Percentiles rank a stretch among this genome's conserved stretches.
Evolutionary conservation across 2,888 invertebrate genomes (phyloP).

Genomic region (Choristoneura rosaceana): DNA sequence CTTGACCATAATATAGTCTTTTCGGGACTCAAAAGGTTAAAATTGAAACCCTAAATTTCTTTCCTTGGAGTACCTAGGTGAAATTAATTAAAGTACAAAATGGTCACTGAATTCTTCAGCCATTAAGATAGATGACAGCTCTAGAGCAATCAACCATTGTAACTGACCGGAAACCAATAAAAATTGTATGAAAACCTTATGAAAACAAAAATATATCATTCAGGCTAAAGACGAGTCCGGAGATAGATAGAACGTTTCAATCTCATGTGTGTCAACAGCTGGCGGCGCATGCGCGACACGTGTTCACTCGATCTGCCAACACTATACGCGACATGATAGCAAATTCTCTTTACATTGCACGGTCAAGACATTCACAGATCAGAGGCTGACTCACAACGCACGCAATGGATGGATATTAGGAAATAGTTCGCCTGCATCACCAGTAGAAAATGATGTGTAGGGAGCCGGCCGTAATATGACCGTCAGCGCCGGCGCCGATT

Average conservation of each 20-base stretch:
- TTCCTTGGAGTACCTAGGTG: too few relatives aligned
- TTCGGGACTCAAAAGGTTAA: too few relatives aligned
- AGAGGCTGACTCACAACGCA: neutral
- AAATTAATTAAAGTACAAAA: too few relatives aligned
- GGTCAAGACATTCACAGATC: neutral
- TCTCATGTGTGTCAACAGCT: conserved; percentile 64
- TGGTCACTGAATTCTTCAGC: too few relatives aligned
- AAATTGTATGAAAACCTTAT: neutral
- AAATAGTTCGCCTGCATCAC: neutral
- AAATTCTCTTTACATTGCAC: neutral
- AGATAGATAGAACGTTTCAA: conserved; percentile 46
- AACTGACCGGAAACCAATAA: neutral
- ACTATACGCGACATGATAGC: neutral
- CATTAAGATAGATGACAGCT: neutral
- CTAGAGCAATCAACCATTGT: neutral
- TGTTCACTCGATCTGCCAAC: conserved; percentile 59
- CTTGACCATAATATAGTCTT: too few relatives aligned
- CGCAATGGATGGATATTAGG: neutral
- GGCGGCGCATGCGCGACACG: conserved; percentile 65
- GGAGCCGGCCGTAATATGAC: neutral
- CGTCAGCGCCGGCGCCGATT: conserved; percentile 51
- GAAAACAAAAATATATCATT: neutral
- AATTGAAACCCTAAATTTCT: too few relatives aligned
- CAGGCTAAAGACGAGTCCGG: conserved; percentile 17
- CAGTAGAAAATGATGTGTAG: neutral